A percentile compares a stretch with the other conserved stretches of the same genome.
These are phyloP conservation scores for Nineta flava DNA, from an alignment of 2,888 invertebrate genomes.

Conservation along the genomic window DNA sequence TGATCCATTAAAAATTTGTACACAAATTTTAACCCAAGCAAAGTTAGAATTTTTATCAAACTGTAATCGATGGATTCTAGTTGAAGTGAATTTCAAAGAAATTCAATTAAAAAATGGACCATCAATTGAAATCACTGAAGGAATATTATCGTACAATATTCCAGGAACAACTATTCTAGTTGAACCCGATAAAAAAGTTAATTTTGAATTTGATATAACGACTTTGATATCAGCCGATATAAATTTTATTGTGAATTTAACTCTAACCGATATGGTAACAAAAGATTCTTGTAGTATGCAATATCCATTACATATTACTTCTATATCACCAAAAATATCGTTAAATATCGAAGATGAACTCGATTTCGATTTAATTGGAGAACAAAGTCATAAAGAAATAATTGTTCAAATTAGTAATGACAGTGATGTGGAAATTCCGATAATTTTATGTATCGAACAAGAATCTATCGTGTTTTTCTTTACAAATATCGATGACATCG, in stretches of 20 bases:
- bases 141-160: not conserved
- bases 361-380: not conserved
- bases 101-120: slow-evolving; percentile 1
- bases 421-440: not conserved
- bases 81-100: not conserved
- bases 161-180: not conserved
- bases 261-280: not conserved
- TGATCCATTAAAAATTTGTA: not conserved
- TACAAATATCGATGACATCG: not conserved
- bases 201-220: not conserved
- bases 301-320: not conserved
- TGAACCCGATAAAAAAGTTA: not conserved
- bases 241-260: not conserved
- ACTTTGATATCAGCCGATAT: not conserved
- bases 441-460: not conserved
- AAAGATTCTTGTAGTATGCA: not conserved
- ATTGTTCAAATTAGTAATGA: not conserved
- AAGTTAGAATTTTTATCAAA: not conserved
- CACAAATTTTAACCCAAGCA: not conserved
- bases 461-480: not conserved
- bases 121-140: not conserved
- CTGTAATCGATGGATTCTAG: not conserved
- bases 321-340: not conserved
- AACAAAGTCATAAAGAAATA: not conserved
- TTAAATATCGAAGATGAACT: not conserved